Conservation (phyloP, 2,888 invertebrate genomes). For the Melinaea marsaeus region DNA sequence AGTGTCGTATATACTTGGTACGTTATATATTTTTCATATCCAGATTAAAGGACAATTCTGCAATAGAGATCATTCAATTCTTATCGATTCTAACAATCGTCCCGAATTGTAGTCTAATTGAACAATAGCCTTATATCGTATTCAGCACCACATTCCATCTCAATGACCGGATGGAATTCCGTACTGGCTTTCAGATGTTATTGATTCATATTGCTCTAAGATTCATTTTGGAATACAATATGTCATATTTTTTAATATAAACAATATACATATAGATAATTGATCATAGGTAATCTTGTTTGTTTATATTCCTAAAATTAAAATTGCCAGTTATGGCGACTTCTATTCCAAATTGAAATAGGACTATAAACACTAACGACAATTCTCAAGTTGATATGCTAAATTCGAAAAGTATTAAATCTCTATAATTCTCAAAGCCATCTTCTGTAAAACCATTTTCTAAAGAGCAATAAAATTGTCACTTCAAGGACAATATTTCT, state of each 20-base stretch:
- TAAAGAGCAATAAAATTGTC: slow-evolving; percentile 9
- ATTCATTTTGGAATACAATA: background rate
- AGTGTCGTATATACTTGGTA: no score
- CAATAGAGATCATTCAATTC: background rate
- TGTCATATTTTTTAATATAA: background rate
- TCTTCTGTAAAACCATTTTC: background rate
- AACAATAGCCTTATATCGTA: slow-evolving; percentile 17
- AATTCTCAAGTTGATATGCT: background rate
- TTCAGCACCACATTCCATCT: slow-evolving; percentile 12
- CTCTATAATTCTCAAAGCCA: background rate
- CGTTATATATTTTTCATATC: no score
- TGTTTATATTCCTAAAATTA: background rate
- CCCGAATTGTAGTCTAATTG: slow-evolving; percentile 16
- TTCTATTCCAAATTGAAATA: background rate
- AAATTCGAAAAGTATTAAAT: background rate
- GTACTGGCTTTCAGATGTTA: slow-evolving; percentile 13
- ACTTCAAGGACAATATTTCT: slow-evolving; percentile 9
- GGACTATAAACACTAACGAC: background rate
- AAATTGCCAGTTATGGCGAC: background rate
- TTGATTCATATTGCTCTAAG: slow-evolving; percentile 4
- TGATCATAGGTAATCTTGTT: no score
- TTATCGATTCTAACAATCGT: slow-evolving; percentile 2
- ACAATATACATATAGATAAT: no score
- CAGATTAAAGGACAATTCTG: no score
- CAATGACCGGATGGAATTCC: slow-evolving; percentile 12